Percentiles rank a stretch among this genome's conserved stretches.
phyloP scores from a whole-genome alignment of 92 coral and sea anemone species.

The Zoanthus gigantus region DNA sequence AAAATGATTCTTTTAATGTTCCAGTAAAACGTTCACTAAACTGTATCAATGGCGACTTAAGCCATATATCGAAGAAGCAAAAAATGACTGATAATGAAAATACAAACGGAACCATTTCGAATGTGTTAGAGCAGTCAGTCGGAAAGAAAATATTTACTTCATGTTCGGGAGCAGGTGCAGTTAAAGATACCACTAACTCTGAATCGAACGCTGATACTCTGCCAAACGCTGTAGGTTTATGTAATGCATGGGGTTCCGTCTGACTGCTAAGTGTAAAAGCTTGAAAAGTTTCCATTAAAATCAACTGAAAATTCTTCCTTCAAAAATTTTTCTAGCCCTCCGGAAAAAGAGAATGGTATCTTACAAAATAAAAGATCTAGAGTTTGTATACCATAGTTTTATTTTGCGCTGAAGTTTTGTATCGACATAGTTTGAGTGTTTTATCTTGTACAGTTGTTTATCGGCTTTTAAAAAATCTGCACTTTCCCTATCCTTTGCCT shows the following conservation, averaged over 20 bases:
- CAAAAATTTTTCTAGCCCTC: neutral
- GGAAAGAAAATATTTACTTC: neutral
- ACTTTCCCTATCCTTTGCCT: neutral
- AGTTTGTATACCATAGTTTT: neutral
- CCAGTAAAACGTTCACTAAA: constrained; percentile 16
- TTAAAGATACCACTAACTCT: neutral
- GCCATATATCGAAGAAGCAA: constrained; percentile 24
- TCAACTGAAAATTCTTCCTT: constrained; percentile 22
- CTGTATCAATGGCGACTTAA: constrained; percentile 36
- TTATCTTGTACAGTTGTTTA: neutral
- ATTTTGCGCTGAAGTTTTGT: neutral
- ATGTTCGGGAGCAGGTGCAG: neutral
- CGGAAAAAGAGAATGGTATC: neutral
- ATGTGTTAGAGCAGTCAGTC: neutral
- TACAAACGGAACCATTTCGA: neutral
- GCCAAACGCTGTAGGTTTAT: neutral
- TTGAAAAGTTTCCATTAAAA: neutral
- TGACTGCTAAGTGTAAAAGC: neutral
- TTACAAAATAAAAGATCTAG: neutral
- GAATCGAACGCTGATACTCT: neutral
- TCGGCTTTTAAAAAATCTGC: neutral
- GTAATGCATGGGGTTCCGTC: neutral
- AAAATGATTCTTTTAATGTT: neutral
- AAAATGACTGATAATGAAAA: neutral
- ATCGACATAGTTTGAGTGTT: neutral